Evolutionary conservation across 2,888 invertebrate genomes (phyloP).

Genomic region (Agonopterix arenella): DNA sequence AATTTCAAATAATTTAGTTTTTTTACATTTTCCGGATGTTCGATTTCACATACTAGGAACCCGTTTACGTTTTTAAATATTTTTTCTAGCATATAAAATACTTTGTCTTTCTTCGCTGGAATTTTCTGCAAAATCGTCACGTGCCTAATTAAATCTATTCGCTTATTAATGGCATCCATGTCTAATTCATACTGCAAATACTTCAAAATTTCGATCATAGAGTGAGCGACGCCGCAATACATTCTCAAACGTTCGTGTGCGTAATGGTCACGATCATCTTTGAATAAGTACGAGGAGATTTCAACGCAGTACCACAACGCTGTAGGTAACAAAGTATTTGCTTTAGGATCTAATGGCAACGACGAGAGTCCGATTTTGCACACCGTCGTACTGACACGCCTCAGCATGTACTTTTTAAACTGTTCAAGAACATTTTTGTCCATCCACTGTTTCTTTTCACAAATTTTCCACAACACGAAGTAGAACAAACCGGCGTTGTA

Average conservation of each 20-base stretch:
- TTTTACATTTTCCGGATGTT: slow-evolving; percentile 22
- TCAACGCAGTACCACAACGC: slow-evolving; percentile 29
- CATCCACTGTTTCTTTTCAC: slow-evolving; percentile 41
- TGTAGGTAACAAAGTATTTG: slow-evolving; percentile 21
- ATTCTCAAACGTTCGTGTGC: slow-evolving; percentile 29
- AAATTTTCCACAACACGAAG: slow-evolving; percentile 35
- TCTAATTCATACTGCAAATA: slow-evolving; percentile 27
- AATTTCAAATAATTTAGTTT: slow-evolving; percentile 30
- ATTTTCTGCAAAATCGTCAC: slow-evolving; percentile 29
- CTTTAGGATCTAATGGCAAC: slow-evolving; percentile 31
- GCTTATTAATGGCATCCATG: slow-evolving; percentile 20
- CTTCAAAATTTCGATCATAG: slow-evolving; percentile 33
- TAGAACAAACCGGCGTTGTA: slow-evolving; percentile 37
- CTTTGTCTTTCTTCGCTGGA: slow-evolving; percentile 16
- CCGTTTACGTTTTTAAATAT: slow-evolving; percentile 29
- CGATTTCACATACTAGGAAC: slow-evolving; percentile 28
- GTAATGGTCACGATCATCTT: slow-evolving; percentile 24
- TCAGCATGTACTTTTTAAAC: slow-evolving; percentile 30
- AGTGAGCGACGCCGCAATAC: slow-evolving; percentile 20
- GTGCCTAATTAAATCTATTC: slow-evolving; percentile 24
- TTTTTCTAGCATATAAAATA: slow-evolving; percentile 22
- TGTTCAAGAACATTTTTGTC: slow-evolving; percentile 32
- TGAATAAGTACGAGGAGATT: slow-evolving; percentile 23
- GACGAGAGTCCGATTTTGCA: slow-evolving; percentile 35
- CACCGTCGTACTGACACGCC: slow-evolving; percentile 26